Conservation (phyloP, 1,140 invertebrate genomes). For the Branchinecta lynchi region DNA sequence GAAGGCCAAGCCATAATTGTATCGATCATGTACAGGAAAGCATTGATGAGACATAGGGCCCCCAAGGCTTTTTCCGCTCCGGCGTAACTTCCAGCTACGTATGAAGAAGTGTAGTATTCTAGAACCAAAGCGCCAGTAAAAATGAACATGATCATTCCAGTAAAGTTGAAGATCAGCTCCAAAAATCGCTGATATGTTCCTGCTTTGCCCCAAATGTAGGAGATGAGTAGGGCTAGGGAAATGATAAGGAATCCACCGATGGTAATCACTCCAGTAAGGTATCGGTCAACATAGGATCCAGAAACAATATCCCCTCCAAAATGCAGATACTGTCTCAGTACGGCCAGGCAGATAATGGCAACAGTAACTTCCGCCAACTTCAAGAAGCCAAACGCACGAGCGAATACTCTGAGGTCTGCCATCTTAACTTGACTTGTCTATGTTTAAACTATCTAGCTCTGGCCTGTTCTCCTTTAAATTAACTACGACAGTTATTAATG, state of each 20-base stretch:
- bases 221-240: slow-evolving; percentile 21
- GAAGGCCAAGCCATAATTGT: no score
- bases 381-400: neutral
- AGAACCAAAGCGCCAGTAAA: neutral
- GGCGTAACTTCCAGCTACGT: neutral
- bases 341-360: slow-evolving; percentile 20
- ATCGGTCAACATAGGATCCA: slow-evolving; percentile 20
- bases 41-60: no score
- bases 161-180: neutral
- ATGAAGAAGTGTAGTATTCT: neutral
- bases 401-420: slow-evolving; percentile 3
- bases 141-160: slow-evolving; percentile 9
- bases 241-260: slow-evolving; percentile 22
- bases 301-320: slow-evolving; percentile 21
- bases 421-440: neutral
- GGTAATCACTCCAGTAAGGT: slow-evolving; percentile 20
- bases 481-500: no score
- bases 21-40: no score
- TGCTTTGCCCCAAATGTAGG: slow-evolving; percentile 21
- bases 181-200: slow-evolving; percentile 21
- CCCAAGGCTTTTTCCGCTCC: neutral
- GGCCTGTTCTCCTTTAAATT: no score
- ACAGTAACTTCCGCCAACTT: slow-evolving; percentile 15
- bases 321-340: slow-evolving; percentile 21
- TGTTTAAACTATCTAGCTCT: no score